These are phyloP conservation scores for Macrosteles quadrilineatus DNA, from an alignment of 1,140 invertebrate genomes.

Conservation along the genomic window DNA sequence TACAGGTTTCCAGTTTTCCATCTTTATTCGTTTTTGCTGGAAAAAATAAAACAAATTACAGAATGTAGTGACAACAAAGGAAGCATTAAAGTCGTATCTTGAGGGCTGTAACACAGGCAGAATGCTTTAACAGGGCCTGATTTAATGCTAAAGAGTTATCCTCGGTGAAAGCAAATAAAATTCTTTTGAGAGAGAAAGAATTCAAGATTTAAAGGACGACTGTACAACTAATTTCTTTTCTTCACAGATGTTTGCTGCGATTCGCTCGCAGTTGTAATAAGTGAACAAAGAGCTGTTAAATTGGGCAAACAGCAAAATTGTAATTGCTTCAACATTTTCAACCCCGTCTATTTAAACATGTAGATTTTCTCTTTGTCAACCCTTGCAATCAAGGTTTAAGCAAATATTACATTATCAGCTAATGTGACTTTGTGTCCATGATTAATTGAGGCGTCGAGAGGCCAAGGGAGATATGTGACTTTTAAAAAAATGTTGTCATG, in stretches of 20 bases:
- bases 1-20: conserved; percentile 82
- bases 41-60: conserved; percentile 44
- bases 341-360: not conserved
- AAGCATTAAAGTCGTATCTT: conserved; percentile 2
- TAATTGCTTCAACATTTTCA: conserved; percentile 5
- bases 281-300: conserved; percentile 3
- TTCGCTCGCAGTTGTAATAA: conserved; percentile 1
- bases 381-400: too few relatives aligned
- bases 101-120: too few relatives aligned
- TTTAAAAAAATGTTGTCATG: too few relatives aligned
- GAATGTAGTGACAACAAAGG: not conserved
- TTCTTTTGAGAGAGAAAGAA: not conserved
- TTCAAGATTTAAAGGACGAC: not conserved
- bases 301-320: conserved; percentile 14
- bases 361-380: not conserved
- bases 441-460: too few relatives aligned
- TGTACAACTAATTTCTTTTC: conserved; percentile 7
- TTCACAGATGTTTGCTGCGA: not conserved
- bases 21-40: conserved; percentile 87
- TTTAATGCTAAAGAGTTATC: not conserved
- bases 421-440: too few relatives aligned
- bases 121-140: not conserved
- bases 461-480: too few relatives aligned
- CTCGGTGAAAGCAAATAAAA: not conserved
- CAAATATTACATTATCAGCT: too few relatives aligned